phyloP scores from a whole-genome alignment of 2,797 vertebrate species.

The Kryptolebias ocellatus region DNA sequence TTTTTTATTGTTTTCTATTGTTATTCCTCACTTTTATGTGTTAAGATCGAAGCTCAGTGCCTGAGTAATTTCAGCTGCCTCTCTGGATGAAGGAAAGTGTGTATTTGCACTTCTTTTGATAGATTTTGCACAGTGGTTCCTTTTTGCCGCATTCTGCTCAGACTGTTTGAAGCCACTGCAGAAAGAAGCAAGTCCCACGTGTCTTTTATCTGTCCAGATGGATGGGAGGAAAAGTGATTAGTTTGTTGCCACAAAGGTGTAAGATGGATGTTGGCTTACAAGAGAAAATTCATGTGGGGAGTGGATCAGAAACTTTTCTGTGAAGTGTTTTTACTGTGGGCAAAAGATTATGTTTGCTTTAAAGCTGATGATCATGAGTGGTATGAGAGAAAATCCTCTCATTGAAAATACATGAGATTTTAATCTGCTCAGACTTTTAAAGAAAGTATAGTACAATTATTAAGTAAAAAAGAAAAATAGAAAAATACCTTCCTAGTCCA shows the following conservation, averaged over 20 bases:
- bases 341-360: slow-evolving; percentile 1
- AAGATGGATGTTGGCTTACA: slow-evolving; percentile 43
- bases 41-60: slow-evolving; percentile 32
- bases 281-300: slow-evolving; percentile 24
- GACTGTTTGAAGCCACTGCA: slow-evolving; percentile 63
- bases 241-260: slow-evolving; percentile 41
- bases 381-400: slow-evolving; percentile 10
- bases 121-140: slow-evolving; percentile 68
- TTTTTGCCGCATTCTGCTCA: slow-evolving; percentile 78
- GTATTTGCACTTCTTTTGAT: slow-evolving; percentile 49
- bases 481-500: no score
- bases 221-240: slow-evolving; percentile 39
- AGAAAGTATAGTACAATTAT: neutral
- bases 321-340: neutral
- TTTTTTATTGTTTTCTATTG: neutral
- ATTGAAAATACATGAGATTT: neutral
- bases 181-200: slow-evolving; percentile 57
- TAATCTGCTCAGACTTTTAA: slow-evolving; percentile 5
- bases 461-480: no score
- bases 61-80: slow-evolving; percentile 35
- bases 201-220: slow-evolving; percentile 45
- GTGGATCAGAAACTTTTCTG: slow-evolving; percentile 1
- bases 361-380: slow-evolving; percentile 12
- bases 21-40: slow-evolving; percentile 13
- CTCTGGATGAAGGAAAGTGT: slow-evolving; percentile 34